phyloP scores from a whole-genome alignment of 2,888 invertebrate species.

The Netelia fuscicornis region DNA sequence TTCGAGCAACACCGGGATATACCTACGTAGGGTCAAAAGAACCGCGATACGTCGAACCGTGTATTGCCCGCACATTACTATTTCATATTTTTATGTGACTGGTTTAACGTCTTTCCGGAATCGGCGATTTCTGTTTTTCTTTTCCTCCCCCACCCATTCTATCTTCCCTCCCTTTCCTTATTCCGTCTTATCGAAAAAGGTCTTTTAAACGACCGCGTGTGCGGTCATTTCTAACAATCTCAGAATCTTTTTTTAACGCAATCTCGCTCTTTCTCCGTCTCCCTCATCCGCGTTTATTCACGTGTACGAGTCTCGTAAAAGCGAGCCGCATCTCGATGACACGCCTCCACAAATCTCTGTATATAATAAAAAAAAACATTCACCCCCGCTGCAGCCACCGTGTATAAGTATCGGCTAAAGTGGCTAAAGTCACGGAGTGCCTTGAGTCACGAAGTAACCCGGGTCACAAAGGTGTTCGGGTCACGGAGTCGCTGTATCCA shows the following conservation, averaged over 20 bases:
- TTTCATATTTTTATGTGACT: constrained; percentile 76
- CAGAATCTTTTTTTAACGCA: constrained; percentile 24
- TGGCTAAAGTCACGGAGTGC: no score
- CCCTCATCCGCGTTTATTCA: background rate
- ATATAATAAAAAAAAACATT: background rate
- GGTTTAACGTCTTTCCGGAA: constrained; percentile 75
- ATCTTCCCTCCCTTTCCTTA: background rate
- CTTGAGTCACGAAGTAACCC: no score
- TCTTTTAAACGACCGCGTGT: constrained; percentile 48
- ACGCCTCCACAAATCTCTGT: constrained; percentile 25
- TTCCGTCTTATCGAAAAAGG: background rate
- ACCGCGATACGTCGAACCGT: constrained; percentile 49
- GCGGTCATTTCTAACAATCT: constrained; percentile 58
- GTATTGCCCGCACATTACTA: constrained; percentile 68
- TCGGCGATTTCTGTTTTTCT: constrained; percentile 37
- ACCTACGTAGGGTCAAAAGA: constrained; percentile 67
- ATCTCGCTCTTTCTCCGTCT: background rate
- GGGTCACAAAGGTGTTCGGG: no score
- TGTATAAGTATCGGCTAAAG: no score
- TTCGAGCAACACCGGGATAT: constrained; percentile 38
- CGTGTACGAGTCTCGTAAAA: constrained; percentile 12
- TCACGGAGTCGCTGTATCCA: no score
- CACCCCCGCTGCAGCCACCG: no score
- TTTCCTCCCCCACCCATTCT: background rate
- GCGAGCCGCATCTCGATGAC: constrained; percentile 8